phyloP scores from a whole-genome alignment of 2,113 vertebrate genomes.

The Laticauda laticaudata region DNA sequence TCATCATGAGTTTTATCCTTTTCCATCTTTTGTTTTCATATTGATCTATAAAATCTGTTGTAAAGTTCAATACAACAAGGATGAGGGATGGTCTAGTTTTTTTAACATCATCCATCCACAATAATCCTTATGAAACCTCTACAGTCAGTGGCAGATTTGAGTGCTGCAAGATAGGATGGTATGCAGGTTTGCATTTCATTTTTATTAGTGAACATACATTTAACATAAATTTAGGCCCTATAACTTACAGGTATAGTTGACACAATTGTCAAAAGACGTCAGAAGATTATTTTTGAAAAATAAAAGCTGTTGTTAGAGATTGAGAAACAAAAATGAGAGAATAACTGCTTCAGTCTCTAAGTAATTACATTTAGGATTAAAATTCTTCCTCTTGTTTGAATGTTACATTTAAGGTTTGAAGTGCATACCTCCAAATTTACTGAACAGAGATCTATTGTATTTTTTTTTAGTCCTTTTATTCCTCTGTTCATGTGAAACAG shows the following conservation, averaged over 20 bases:
- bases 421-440: neutral
- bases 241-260: neutral
- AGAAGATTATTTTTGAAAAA: neutral
- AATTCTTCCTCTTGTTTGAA: neutral
- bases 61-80: neutral
- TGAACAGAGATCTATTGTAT: neutral
- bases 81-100: neutral
- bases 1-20: neutral
- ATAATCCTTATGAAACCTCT: neutral
- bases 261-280: neutral
- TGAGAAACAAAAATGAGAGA: neutral
- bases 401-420: neutral
- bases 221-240: neutral
- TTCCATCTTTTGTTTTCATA: neutral
- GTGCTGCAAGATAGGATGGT: neutral
- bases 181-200: neutral
- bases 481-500: neutral
- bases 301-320: neutral
- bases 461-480: neutral
- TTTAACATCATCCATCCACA: neutral
- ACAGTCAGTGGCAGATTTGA: neutral
- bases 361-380: neutral
- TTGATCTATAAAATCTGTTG: neutral
- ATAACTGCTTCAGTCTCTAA: neutral
- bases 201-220: neutral